Conservation (phyloP, 2,797 vertebrate species). For the Periparus ater region DNA sequence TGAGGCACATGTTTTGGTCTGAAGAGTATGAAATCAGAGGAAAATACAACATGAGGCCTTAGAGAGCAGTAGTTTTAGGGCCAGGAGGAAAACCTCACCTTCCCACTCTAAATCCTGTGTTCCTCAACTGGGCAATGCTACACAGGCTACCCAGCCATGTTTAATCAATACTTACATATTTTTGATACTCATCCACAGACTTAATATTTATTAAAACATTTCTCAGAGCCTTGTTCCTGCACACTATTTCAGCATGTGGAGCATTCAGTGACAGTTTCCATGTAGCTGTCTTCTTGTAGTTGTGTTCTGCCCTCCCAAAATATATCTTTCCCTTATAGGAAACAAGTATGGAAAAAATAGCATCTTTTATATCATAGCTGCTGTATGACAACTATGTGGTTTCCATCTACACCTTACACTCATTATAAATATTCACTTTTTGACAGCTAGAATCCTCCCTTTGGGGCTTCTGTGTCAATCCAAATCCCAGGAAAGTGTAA, state of each 20-base stretch:
- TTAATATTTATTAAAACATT: not conserved
- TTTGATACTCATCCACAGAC: not conserved
- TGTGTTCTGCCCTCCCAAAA: constrained; percentile 64
- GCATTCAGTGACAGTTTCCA: not conserved
- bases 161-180: not conserved
- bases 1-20: not conserved
- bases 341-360: constrained; percentile 48
- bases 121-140: not conserved
- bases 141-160: not conserved
- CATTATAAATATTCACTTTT: constrained; percentile 59
- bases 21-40: not conserved
- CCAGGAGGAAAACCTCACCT: not conserved
- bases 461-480: constrained; percentile 59
- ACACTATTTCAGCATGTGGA: not conserved
- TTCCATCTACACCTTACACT: constrained; percentile 57
- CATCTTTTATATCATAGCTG: constrained; percentile 38
- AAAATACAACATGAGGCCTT: not conserved
- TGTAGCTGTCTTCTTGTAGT: not conserved
- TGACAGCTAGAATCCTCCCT: constrained; percentile 65
- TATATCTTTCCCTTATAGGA: constrained; percentile 53
- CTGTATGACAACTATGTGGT: constrained; percentile 46
- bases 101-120: not conserved
- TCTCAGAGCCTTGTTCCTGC: not conserved
- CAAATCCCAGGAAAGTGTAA: constrained; percentile 57
- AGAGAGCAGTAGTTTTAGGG: not conserved